A percentile compares a stretch with the other conserved stretches of the same genome.
phyloP scores from a whole-genome alignment of 2,797 vertebrate species.

The Pipistrellus nathusii region DNA sequence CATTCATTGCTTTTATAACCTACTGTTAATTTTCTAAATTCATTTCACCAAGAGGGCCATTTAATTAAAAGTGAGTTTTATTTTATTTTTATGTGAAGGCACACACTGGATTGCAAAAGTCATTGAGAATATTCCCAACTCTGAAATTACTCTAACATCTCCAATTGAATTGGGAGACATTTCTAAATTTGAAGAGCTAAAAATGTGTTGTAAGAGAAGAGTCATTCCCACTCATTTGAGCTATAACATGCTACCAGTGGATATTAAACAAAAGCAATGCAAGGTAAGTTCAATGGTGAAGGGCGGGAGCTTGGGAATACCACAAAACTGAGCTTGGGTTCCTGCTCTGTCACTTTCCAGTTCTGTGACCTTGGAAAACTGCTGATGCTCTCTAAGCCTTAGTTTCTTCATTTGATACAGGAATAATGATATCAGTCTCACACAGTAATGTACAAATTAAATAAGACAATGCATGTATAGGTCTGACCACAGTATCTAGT shows the following conservation, averaged over 20 bases:
- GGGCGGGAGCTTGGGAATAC: neutral
- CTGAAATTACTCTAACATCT: conserved; percentile 83
- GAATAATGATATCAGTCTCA: neutral
- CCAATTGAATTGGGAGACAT: conserved; percentile 88
- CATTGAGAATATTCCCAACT: conserved; percentile 83
- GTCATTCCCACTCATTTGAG: conserved; percentile 88
- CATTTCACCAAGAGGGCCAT: neutral
- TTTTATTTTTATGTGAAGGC: conserved; percentile 75
- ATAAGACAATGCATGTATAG: neutral
- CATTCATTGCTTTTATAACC: neutral
- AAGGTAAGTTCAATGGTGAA: conserved; percentile 73
- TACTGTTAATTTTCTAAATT: neutral
- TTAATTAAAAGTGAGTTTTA: neutral
- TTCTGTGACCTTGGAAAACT: neutral
- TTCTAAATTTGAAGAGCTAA: conserved; percentile 86
- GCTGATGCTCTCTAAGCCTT: neutral
- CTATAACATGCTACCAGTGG: conserved; percentile 85
- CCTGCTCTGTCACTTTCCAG: neutral
- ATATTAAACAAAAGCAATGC: conserved; percentile 87
- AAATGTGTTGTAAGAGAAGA: conserved; percentile 82
- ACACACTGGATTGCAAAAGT: conserved; percentile 89
- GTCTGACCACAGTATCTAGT: neutral
- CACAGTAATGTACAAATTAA: neutral
- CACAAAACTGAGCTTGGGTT: neutral
- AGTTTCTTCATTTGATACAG: neutral